Percentiles rank a stretch among this genome's conserved stretches.
phyloP scores from a whole-genome alignment of 2,888 invertebrate genomes.

The Agrenia bidenticulata region DNA sequence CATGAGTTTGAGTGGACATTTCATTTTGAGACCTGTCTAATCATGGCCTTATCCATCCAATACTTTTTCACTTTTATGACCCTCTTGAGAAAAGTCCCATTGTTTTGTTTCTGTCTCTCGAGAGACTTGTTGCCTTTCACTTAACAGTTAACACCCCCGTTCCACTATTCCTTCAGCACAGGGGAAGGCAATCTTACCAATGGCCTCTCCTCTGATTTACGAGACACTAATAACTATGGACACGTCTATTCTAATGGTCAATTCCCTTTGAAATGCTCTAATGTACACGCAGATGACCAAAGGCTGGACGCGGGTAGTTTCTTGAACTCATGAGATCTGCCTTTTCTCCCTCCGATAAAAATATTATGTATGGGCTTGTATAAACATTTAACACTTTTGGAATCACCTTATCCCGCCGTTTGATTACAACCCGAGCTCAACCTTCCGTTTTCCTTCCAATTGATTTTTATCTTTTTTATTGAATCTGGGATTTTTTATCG shows the following conservation, averaged over 20 bases:
- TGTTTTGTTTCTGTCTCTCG: slow-evolving; percentile 41
- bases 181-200: slow-evolving; percentile 21
- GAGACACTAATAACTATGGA: slow-evolving; percentile 53
- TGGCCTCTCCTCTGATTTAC: slow-evolving; percentile 51
- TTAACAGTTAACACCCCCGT: slow-evolving; percentile 37
- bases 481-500: neutral
- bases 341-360: neutral
- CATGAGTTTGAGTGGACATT: slow-evolving; percentile 52
- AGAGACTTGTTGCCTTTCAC: slow-evolving; percentile 54
- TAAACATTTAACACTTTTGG: slow-evolving; percentile 8
- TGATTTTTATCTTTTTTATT: slow-evolving; percentile 18
- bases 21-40: slow-evolving; percentile 54
- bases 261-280: slow-evolving; percentile 21
- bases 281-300: too few species aligned
- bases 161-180: slow-evolving; percentile 19
- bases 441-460: neutral
- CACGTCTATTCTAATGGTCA: slow-evolving; percentile 42
- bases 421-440: neutral
- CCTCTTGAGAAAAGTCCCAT: slow-evolving; percentile 46
- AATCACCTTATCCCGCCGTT: neutral
- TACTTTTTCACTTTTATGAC: slow-evolving; percentile 53
- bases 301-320: neutral
- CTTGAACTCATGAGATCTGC: neutral
- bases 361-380: neutral
- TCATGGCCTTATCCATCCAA: slow-evolving; percentile 51